Evolutionary conservation across 2,113 vertebrate genomes (phyloP), one percentile per base, ranked within the genome.

Genomic region (Gallinago jamesoni): DNA sequence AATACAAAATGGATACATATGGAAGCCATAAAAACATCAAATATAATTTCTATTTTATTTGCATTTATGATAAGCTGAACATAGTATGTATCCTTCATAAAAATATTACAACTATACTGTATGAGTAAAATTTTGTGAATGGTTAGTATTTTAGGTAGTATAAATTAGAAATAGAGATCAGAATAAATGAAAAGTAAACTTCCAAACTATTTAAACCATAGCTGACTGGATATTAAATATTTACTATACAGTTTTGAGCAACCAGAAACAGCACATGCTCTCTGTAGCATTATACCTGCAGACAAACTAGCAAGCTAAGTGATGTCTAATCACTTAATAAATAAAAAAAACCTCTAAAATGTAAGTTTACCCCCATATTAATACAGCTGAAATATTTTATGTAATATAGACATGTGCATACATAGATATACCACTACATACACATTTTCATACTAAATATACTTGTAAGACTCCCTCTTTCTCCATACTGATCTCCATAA

Each of bases 61-160:
- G 24, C 28, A 31, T 20, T 79, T 55, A 45, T 1, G 3, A 37
- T 37, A 86, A 80, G 13, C 13, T n/a, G 13, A 80, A 80, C 5
- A 17, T n/a, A 76, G 66, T 18, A 56, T 0, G 1, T 13, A 45
- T 1, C 13, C 24, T 52, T 50, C 64, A 53, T 39, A 76, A 76
- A 80, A 79, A 69, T 14, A 53, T 1, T 14, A 52, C 17, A 48
- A 3, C 56, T 41, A 67, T 0, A 2, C 2, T 5, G 2, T 12
- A 30, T 3, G 9, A 89, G 41, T 18, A 77, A 67, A 90, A 43
- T 23, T 37, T 45, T 39, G 81, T 5, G 1, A 27, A 35, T 20
- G 11, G 28, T 13, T 70, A 41, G 43, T 5, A 2, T 50, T 66
- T 74, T 30, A 80, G 27, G 19, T 6, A 74, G 41, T 3, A 66